Evolutionary conservation across 2,888 invertebrate species (phyloP).

Genomic region (Drosophila mayaguana): DNA sequence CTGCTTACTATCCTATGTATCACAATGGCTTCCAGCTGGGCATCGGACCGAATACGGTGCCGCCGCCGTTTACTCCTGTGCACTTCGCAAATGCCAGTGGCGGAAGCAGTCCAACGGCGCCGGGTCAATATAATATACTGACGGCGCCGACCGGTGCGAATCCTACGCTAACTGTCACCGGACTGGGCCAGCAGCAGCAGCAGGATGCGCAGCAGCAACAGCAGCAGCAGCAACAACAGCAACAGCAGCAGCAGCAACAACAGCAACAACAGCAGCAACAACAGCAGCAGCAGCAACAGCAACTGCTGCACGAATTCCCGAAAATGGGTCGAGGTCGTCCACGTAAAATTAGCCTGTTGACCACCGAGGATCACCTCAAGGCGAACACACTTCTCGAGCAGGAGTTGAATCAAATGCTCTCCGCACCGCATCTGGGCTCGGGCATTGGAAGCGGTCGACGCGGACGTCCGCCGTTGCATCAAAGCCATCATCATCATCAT

Average conservation of each 20-base stretch:
- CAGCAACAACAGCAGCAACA: conserved; percentile 66
- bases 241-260: conserved; percentile 77
- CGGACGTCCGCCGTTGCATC: conserved; percentile 67
- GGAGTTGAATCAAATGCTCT: conserved; percentile 84
- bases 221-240: conserved; percentile 6
- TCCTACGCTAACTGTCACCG: conserved; percentile 61
- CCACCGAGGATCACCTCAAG: conserved; percentile 80
- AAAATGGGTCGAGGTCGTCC: conserved; percentile 85
- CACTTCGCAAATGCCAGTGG: conserved; percentile 81
- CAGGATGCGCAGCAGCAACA: conserved; percentile 28
- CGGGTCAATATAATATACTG: conserved; percentile 66
- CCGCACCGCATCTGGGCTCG: conserved; percentile 59
- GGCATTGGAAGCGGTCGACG: conserved; percentile 34
- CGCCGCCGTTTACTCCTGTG: conserved; percentile 85
- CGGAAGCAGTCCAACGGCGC: conserved; percentile 58
- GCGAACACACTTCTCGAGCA: conserved; percentile 84
- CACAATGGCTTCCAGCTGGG: conserved; percentile 85
- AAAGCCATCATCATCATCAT: conserved; percentile 32
- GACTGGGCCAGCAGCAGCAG: conserved; percentile 44
- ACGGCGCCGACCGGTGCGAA: conserved; percentile 63
- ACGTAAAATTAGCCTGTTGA: conserved; percentile 73
- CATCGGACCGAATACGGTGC: conserved; percentile 84
- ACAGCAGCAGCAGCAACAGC: conserved; percentile 63
- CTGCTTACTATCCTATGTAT: conserved; percentile 85
- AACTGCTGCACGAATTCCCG: conserved; percentile 83